Base-by-base conservation (phyloP, 2,797 vertebrate species). In the Melanotaenia trifasciata region DNA sequence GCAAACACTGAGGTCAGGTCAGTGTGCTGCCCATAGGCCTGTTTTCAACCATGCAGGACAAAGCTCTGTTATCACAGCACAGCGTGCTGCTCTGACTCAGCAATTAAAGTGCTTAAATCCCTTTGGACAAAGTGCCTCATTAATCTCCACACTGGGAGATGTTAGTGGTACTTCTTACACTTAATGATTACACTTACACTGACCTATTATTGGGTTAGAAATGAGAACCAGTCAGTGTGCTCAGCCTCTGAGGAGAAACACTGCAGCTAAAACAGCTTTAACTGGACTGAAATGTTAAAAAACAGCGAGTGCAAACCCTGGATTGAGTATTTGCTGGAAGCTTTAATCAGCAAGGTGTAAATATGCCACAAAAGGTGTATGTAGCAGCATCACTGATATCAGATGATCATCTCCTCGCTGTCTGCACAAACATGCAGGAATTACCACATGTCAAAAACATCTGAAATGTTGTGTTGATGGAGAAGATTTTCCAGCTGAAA, bases 81-180 rank as follows among this genome's bases (percentile, higher is more conserved):
- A 69, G 80, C 75, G 67, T 69, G 70, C 54, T 47, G 67, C 72
- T 81, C 64, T 80, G 86, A 91, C 84, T 91, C 84, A 84, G 75
- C 87, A 89, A 63, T 81, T 40, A 40, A 47, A 63, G 28, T 3
- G 57, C 36, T 81, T 78, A 80, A 86, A 83, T 80, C 84, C 61
- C 72, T 66, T n/a, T 58, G 47, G 24, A 35, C 58, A 72, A 64
- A 65, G 30, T 30, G 51, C 35, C 35, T 43, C 70, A 58, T 36
- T 33, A 24, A 68, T 58, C 45, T 54, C 72, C 22, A 24, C 1
- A 2, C 4, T 3, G 22, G 58, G 11, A 69, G 38, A 68, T 11
- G 51, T n/a, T 14, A 3, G 57, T 26, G 33, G 22, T 28, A 3
- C 11, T 58, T 43, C 13, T 36, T 11, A 51, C 59, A 24, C 30